A percentile compares a stretch with the other conserved stretches of the same genome.
Conservation (phyloP, 1,140 invertebrate species). For the Rhopalosiphum padi region DNA sequence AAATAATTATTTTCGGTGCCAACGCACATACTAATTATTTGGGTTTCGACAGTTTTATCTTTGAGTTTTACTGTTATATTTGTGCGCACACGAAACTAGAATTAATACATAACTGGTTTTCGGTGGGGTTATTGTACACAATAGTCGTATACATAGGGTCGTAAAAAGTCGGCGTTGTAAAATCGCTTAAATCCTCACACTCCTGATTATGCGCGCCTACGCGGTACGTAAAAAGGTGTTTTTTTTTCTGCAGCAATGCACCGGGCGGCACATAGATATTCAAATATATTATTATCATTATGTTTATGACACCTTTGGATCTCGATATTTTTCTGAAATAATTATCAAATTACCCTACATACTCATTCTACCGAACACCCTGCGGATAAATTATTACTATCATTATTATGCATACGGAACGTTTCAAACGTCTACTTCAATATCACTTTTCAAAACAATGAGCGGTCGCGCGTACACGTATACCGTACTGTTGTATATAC, state of each 20-base stretch:
- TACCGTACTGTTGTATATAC: background rate
- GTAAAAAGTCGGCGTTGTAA: background rate
- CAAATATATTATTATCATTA: conserved; percentile 1
- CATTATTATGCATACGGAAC: background rate
- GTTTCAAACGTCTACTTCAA: background rate
- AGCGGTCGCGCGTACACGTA: background rate
- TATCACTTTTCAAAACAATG: conserved; percentile 37
- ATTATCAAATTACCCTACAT: conserved; percentile 15
- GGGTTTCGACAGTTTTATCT: background rate
- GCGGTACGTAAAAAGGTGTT: background rate
- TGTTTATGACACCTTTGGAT: conserved; percentile 11
- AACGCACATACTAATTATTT: conserved; percentile 1
- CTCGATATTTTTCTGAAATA: background rate
- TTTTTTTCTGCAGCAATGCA: background rate
- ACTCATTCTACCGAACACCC: conserved; percentile 17
- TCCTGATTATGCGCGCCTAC: background rate
- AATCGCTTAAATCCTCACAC: background rate
- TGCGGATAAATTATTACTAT: background rate
- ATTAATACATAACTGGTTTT: background rate
- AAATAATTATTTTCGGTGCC: background rate
- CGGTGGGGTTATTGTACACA: background rate
- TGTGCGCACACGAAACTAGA: background rate
- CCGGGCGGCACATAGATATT: background rate
- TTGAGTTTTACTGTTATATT: background rate
- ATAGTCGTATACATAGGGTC: background rate